These are phyloP conservation scores for Caenorhabditis macrosperma DNA, from an alignment of 2,888 invertebrate species.

Conservation along the genomic window DNA sequence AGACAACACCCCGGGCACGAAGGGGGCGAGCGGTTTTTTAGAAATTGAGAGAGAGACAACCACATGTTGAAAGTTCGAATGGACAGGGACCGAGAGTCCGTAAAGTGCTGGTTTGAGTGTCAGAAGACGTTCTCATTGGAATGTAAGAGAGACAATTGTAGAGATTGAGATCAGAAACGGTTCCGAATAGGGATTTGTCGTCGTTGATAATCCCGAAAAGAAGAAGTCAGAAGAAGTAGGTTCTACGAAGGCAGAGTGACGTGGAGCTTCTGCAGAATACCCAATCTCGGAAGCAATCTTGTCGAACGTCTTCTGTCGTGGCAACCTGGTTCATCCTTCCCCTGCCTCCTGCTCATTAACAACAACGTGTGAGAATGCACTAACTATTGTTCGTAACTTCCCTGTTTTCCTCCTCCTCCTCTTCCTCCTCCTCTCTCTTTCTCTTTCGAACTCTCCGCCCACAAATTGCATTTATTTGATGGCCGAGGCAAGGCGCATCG, in stretches of 20 bases:
- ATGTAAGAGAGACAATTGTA: no score
- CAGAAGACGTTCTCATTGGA: neutral
- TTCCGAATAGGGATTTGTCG: no score
- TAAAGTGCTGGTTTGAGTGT: neutral
- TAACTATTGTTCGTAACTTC: neutral
- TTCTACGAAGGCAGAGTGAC: no score
- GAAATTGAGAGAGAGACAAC: slow-evolving; percentile 14
- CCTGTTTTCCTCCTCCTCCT: slow-evolving; percentile 15
- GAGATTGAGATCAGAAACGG: no score
- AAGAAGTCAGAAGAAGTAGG: no score
- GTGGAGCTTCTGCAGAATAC: no score
- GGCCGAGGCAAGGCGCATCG: slow-evolving; percentile 42
- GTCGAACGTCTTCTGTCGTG: no score
- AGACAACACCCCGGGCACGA: slow-evolving; percentile 52
- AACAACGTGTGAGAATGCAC: neutral
- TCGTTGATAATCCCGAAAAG: no score
- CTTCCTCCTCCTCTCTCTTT: slow-evolving; percentile 5
- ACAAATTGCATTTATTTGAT: slow-evolving; percentile 57
- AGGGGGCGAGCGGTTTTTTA: slow-evolving; percentile 46
- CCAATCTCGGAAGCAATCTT: no score
- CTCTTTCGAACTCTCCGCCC: slow-evolving; percentile 53
- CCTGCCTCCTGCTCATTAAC: neutral
- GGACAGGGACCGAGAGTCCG: neutral
- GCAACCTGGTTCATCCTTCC: no score
- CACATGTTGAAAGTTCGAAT: slow-evolving; percentile 31